A percentile compares a stretch with the other conserved stretches of the same genome.
Conservation (phyloP, 1,140 invertebrate species). For the Portunus trituberculatus region DNA sequence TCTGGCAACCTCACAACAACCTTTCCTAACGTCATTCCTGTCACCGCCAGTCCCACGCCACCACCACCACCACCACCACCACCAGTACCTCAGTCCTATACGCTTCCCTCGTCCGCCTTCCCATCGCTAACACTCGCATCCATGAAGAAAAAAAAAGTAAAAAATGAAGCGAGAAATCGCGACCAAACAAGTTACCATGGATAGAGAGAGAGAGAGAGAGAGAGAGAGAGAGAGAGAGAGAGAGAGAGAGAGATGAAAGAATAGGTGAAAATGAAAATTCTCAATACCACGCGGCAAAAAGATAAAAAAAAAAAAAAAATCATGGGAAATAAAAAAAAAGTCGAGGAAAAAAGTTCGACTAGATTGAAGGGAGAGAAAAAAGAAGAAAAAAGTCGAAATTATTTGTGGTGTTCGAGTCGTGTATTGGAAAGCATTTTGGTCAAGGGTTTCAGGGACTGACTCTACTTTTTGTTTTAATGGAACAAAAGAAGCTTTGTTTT, state of each 20-base stretch:
- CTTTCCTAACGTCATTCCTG: no score
- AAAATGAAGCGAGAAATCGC: not conserved
- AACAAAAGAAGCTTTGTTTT: not conserved
- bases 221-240: conserved; percentile 42
- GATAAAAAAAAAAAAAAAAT: no score
- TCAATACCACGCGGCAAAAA: no score
- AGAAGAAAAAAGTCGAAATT: not conserved
- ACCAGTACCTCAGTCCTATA: not conserved
- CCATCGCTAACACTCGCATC: not conserved
- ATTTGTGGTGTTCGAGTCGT: not conserved
- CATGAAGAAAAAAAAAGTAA: not conserved
- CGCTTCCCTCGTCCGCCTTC: not conserved
- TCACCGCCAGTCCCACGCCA: not conserved
- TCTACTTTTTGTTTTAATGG: not conserved
- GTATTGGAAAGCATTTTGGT: not conserved
- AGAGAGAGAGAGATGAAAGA: not conserved
- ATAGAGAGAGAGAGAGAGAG: conserved; percentile 41
- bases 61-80: not conserved
- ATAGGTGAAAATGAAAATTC: no score
- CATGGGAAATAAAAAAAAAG: no score
- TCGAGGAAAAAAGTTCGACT: no score
- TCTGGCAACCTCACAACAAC: no score
- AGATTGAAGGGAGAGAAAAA: no score
- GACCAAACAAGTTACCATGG: not conserved
- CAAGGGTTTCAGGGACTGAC: not conserved